phyloP scores from a whole-genome alignment of 2,888 invertebrate species.

The Halictus ligatus region DNA sequence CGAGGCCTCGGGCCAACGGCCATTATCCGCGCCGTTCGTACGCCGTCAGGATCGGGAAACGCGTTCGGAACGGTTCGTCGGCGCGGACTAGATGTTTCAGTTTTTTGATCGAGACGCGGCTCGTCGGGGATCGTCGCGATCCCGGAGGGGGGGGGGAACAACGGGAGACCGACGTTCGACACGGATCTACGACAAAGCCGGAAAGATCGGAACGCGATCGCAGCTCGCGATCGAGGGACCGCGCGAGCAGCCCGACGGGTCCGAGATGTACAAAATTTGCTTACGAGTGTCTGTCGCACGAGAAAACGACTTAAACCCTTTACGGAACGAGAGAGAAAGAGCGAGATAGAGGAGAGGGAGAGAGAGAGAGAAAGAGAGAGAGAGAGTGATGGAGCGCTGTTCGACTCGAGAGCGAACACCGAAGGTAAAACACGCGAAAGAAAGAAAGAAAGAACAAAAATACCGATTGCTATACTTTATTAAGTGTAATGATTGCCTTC shows the following conservation, averaged over 20 bases:
- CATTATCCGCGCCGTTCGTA: conserved; percentile 23
- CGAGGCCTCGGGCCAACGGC: conserved; percentile 49
- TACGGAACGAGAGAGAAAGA: conserved; percentile 38
- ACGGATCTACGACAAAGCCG: neutral
- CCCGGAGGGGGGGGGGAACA: neutral
- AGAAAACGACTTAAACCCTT: conserved; percentile 39
- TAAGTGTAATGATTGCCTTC: conserved; percentile 87
- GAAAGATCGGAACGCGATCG: neutral
- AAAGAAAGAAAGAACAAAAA: conserved; percentile 47
- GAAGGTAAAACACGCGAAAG: conserved; percentile 49
- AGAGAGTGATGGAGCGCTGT: conserved; percentile 38
- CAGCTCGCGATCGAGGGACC: conserved; percentile 10
- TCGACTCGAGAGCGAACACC: conserved; percentile 65
- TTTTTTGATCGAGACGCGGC: conserved; percentile 26
- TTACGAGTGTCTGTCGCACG: conserved; percentile 68
- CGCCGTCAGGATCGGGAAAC: neutral
- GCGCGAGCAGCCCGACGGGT: conserved; percentile 22
- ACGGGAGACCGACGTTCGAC: neutral
- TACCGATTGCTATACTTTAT: conserved; percentile 84
- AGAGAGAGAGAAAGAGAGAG: conserved; percentile 14
- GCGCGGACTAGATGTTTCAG: neutral
- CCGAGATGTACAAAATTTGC: conserved; percentile 75
- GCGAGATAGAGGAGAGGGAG: conserved; percentile 34
- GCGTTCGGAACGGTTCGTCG: neutral
- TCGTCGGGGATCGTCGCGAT: conserved; percentile 18